phyloP scores from a whole-genome alignment of 2,888 invertebrate species.

The Anagyrus pseudococci region DNA sequence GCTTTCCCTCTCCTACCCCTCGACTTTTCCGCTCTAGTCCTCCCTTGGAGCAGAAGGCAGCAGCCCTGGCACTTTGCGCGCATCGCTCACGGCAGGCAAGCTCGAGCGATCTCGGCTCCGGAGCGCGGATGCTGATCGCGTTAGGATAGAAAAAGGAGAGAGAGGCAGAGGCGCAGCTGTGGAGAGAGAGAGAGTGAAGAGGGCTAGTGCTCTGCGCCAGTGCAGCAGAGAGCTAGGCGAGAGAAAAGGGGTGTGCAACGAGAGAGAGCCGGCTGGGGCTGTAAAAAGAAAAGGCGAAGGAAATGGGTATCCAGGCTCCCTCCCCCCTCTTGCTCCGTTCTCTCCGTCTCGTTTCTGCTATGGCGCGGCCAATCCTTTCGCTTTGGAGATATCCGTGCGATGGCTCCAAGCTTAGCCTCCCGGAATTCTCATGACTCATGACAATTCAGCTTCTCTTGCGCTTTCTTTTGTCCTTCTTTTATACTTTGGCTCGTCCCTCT shows the following conservation, averaged over 20 bases:
- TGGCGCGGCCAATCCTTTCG: conserved; percentile 21
- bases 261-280: conserved; percentile 19
- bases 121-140: conserved; percentile 43
- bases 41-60: conserved; percentile 10
- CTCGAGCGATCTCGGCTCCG: conserved; percentile 35
- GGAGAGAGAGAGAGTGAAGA: too few relatives aligned
- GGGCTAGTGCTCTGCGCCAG: too few relatives aligned
- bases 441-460: not conserved
- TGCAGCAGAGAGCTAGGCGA: not conserved
- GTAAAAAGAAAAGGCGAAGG: conserved; percentile 35
- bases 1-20: conserved; percentile 31
- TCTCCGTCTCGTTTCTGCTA: conserved; percentile 3
- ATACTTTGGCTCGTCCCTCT: not conserved
- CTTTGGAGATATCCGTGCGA: conserved; percentile 38
- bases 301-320: conserved; percentile 39
- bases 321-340: not conserved
- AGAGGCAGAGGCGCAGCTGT: conserved; percentile 8
- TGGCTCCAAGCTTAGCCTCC: conserved; percentile 27
- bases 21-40: conserved; percentile 11
- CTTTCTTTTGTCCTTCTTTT: not conserved
- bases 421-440: conserved; percentile 42
- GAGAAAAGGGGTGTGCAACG: conserved; percentile 22
- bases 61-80: conserved; percentile 32
- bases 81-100: conserved; percentile 38
- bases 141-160: conserved; percentile 38